Base-by-base conservation (phyloP, 1,140 invertebrate species). In the Maniola jurtina region DNA sequence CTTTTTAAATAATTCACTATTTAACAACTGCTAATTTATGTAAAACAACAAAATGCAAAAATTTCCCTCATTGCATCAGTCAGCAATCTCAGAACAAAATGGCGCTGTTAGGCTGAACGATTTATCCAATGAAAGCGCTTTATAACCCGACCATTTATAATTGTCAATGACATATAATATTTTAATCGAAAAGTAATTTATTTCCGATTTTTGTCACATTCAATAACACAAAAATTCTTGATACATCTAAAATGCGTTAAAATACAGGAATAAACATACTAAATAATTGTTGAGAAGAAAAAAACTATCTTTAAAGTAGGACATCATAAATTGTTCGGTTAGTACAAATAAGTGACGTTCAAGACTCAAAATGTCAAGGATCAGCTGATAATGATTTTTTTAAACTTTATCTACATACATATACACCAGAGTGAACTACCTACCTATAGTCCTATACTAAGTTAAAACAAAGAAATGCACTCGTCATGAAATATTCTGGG, bases 61-160 rank as follows among this genome's bases (percentile, higher is more conserved):
- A 70, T 42, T 68, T 45, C 50, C 56, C 65, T 48, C 66, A 74
- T 87, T 90, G 80, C 83, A 84, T 85, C 84, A 88, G 75, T 80
- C 78, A 85, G 84, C 84, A 69, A 67, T 73, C 61, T 64, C 60
- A 77, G 68, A 67, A 88, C 88, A 90, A 90, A 90, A 90, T 90
- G 88, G 88, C 88, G 88, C 80, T 87, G 76, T 70, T 72, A 66
- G 55, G 64, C 69, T 66, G 13, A 64, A 66, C 50, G 58, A 61
- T 61, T 63, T 68, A 71, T 79, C 75, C 79, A 75, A 74, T 81
- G 73, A 75, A 88, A 89, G 87, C 88, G 86, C 84, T 88, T 84
- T 86, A 88, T 81, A 83, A 90, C 47, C 70, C 80, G 78, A 80
- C 80, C 77, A 68, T 78, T 71, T 79, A 35, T 62, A 75, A 59